Evolutionary conservation across 2,888 invertebrate genomes (phyloP), one percentile per base, ranked within the genome.

Genomic region (Athrips mouffetella): DNA sequence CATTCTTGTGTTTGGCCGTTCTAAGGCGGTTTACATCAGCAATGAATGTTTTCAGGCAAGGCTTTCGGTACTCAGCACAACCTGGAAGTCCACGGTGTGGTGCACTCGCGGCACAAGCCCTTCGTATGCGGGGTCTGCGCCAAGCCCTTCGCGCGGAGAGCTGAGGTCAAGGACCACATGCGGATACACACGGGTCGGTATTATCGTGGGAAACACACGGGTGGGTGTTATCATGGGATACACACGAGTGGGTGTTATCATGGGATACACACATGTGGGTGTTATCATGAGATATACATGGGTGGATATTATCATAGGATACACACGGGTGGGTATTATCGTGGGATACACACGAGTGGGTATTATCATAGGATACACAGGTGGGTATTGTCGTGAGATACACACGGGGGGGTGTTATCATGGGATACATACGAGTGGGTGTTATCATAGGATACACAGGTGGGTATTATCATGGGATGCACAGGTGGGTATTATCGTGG

Each of bases 131-230:
- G 90, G 2, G 80, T 90, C 7, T 95, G 95, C 65, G 91, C 91
- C 0, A 95, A 90, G 60, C 91, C 91, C 0, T 95, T 95, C 79
- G 94, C 94, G 0, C 73, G 95, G 0, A 90, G 93, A 39, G 93
- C 94, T 0, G 95, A 95, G 69, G 92, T 96, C 1, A 77, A 92
- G n/a, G 94, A 95, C 73, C 96, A 96, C 59, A 92, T 93, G 71
- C 80, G 95, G 23, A 94, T 91, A 2, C 96, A 96, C 55, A 96
- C 96, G 0, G 94, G 89, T 87, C n/a, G n/a, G n/a, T n/a, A n/a
- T n/a, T n/a, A n/a, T n/a, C n/a, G n/a, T n/a, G n/a, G 39, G 93
- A 93, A 55, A 93, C 94, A 0, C 96, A 95, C 71, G 92, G 92
- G 40, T 92, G 95, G 33, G 93, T 95, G 0, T 95, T 95, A 35